phyloP scores from a whole-genome alignment of 2,797 vertebrate species.

The Balearica regulorum region DNA sequence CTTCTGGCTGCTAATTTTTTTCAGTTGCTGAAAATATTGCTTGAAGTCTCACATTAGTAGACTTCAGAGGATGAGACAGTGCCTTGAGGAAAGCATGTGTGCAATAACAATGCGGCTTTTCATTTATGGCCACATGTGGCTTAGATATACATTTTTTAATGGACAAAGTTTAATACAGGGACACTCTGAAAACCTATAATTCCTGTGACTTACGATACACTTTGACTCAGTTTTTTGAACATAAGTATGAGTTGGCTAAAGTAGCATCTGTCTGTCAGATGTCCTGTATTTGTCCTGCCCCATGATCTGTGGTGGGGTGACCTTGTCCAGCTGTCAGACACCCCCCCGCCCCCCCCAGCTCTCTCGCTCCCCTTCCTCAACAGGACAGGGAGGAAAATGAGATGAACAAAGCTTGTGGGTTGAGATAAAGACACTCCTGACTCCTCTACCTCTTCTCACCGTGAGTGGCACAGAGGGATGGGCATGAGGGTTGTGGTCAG shows the following conservation, averaged over 20 bases:
- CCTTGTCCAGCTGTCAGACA: not conserved
- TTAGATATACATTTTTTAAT: conserved; percentile 8
- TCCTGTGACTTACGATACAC: not conserved
- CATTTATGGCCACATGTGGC: conserved; percentile 6
- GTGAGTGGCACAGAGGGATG: not conserved
- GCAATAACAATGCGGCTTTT: not conserved
- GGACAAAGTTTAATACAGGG: not conserved
- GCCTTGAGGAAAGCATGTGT: not conserved
- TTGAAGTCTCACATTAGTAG: not conserved
- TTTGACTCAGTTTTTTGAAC: not conserved
- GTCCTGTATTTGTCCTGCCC: not conserved
- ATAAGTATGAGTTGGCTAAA: not conserved
- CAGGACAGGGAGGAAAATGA: not conserved
- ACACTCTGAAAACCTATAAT: not conserved
- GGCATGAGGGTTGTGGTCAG: not conserved
- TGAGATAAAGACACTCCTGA: not conserved
- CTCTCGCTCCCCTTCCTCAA: not conserved
- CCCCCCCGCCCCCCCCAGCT: not conserved
- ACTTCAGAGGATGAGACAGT: not conserved
- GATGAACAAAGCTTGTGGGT: not conserved
- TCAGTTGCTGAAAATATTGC: conserved; percentile 12
- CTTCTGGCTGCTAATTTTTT: conserved; percentile 3
- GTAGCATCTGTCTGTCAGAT: not conserved
- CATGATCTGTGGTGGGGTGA: not conserved
- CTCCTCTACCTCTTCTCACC: not conserved